Base-by-base conservation (phyloP, 1,140 invertebrate genomes). In the Tigriopus japonicus region DNA sequence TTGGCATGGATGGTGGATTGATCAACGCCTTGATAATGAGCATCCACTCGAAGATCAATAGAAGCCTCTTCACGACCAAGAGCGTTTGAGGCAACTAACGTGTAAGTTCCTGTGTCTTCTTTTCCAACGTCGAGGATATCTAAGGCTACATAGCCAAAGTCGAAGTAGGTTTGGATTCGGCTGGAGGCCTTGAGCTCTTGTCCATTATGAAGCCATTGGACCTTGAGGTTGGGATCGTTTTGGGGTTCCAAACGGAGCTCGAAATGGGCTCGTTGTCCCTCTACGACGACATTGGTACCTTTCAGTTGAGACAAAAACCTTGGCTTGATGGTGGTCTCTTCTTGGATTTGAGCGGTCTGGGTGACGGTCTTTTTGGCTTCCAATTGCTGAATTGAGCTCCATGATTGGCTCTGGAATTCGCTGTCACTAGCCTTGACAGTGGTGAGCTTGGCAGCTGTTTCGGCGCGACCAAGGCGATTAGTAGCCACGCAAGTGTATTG, bases 241-340 rank as follows among this genome's bases (percentile, higher is more conserved):
- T 89, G 86, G 1, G 92, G 92, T 69, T 95, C 90, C 43, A 94
- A 83, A 60, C 89, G 82, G 42, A 86, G 87, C 76, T 97, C 93
- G 69, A 98, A 97, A 69, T 97, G 92, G 64, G 90, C 91, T 41
- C 87, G 78, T 74, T 98, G 91, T 12, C 87, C 87, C 75, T 98
- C 94, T n/a, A 87, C 80, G 65, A 98, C 86, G 68, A 89, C 89
- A 67, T 84, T 91, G 12, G 87, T 90, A 23, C 87, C 87, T 70
- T 90, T 89, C 7, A 93, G 70, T 45, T 83, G 85, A 62, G 85
- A 85, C 51, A 90, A 76, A 73, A 93, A 92, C 67, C 65, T 66
- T 40, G 66, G 67, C 35, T 64, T 53, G 24, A 64, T 64, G 24
- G 62, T 66, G 19, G 64, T 59, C 45, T 60, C 58, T 17, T 45